phyloP scores from a whole-genome alignment of 1,140 invertebrate genomes.

The Oppia nitens region DNA sequence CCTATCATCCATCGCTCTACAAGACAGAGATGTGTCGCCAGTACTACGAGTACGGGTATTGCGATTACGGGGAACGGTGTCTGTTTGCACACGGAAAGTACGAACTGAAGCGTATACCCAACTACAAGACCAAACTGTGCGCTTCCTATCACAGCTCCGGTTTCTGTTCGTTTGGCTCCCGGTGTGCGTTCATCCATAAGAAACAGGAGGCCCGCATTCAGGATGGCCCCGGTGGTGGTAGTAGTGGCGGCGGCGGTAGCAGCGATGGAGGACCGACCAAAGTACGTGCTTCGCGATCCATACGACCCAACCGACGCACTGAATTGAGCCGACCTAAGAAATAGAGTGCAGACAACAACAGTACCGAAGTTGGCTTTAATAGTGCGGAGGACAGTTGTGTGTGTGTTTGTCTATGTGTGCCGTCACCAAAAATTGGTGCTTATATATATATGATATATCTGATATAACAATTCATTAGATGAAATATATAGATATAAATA shows the following conservation, averaged over 20 bases:
- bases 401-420: no score
- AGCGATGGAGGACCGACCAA: background rate
- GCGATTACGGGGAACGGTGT: conserved; percentile 10
- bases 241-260: no score
- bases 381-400: no score
- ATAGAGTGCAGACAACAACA: no score
- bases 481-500: no score
- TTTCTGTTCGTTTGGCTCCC: conserved; percentile 3
- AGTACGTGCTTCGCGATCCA: background rate
- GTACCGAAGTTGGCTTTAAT: no score
- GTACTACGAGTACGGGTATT: conserved; percentile 3
- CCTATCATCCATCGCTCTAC: conserved; percentile 6
- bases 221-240: background rate
- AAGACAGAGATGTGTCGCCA: conserved; percentile 14
- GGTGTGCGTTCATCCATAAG: conserved; percentile 5
- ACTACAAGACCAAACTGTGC: conserved; percentile 6
- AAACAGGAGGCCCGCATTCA: background rate
- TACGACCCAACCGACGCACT: background rate
- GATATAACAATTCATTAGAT: no score
- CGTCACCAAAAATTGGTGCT: no score
- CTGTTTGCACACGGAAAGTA: conserved; percentile 11
- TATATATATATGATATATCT: no score
- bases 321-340: background rate
- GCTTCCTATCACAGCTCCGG: background rate
- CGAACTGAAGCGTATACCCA: conserved; percentile 5